Base-by-base conservation (phyloP, 92 coral and sea anemone species). In the Zoanthus gigantus region DNA sequence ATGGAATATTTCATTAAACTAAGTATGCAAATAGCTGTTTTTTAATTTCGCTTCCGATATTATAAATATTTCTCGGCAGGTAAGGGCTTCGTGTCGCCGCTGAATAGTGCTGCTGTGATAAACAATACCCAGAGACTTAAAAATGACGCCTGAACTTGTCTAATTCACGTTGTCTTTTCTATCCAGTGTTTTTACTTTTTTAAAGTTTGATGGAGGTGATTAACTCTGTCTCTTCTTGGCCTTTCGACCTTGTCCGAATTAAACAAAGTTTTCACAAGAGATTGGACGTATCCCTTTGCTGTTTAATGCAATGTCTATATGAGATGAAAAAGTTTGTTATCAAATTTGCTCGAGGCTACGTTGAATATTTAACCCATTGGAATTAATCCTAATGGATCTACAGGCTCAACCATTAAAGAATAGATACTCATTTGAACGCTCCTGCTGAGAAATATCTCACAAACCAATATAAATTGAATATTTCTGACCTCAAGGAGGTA, bases 371-470 rank as follows among this genome's bases (percentile, higher is more conserved):
- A 58, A 68, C 72, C 72, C n/a, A 81, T 58, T 66, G 60, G 72
- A 32, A 29, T 81, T 81, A 81, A 81, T 81, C 85, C 67, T 81
- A 81, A 81, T 81, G 85, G 85, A 81, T 81, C 85, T 81, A 42
- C 74, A 50, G 29, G 75, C 63, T 47, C 74, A 44, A 1, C n/a
- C 34, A 81, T 81, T 81, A 81, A 65, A 63, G 42, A 81, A 47
- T 65, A 71, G 76, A 66, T 81, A 66, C 74, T 81, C 71, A 66
- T 81, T 81, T 81, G 9, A n/a, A 45, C 85, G 29, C 85, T 81
- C 85, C 85, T 63, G 85, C 85, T 81, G 85, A 42, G 85, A 81
- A 81, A 81, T 75, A 81, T 81, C 85, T 65, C 82, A 45, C 85
- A 67, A 65, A 45, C 66, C 75, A 46, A 65, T 65, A 81, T 50